A percentile compares a stretch with the other conserved stretches of the same genome.
phyloP scores from a whole-genome alignment of 1,140 invertebrate species.

The Heliconius congener region DNA sequence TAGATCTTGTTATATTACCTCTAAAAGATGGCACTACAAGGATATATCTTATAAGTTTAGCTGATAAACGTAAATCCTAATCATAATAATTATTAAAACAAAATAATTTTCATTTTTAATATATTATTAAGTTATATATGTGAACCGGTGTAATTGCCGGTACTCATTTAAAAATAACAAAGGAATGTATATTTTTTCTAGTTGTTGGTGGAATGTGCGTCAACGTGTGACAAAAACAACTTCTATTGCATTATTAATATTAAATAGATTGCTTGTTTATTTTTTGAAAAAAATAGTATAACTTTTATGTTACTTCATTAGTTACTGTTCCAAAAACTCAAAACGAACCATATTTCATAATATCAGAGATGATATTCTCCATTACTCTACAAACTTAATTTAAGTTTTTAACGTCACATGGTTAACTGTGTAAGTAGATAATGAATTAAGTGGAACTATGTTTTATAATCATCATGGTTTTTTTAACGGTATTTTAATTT shows the following conservation, averaged over 20 bases:
- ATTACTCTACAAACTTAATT: too few species aligned
- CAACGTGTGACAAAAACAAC: too few species aligned
- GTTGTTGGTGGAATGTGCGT: too few species aligned
- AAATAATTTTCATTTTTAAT: background rate
- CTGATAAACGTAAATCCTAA: background rate
- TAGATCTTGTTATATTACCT: background rate
- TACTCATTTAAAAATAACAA: background rate
- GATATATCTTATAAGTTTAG: background rate
- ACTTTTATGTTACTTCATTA: too few species aligned
- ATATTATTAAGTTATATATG: background rate
- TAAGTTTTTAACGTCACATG: background rate
- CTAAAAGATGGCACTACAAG: background rate
- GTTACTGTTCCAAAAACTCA: too few species aligned
- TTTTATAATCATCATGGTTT: background rate
- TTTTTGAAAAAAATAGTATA: too few species aligned
- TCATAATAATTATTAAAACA: background rate
- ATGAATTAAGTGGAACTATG: background rate
- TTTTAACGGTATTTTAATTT: too few species aligned
- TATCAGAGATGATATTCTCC: too few species aligned
- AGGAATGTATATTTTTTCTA: background rate
- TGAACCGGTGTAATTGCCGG: background rate
- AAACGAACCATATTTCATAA: too few species aligned
- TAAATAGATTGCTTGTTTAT: too few species aligned
- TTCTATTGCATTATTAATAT: too few species aligned
- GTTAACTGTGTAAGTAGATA: background rate